A percentile compares a stretch with the other conserved stretches of the same genome.
phyloP scores from a whole-genome alignment of 2,113 vertebrate species.

The Pangasianodon hypophthalmus region DNA sequence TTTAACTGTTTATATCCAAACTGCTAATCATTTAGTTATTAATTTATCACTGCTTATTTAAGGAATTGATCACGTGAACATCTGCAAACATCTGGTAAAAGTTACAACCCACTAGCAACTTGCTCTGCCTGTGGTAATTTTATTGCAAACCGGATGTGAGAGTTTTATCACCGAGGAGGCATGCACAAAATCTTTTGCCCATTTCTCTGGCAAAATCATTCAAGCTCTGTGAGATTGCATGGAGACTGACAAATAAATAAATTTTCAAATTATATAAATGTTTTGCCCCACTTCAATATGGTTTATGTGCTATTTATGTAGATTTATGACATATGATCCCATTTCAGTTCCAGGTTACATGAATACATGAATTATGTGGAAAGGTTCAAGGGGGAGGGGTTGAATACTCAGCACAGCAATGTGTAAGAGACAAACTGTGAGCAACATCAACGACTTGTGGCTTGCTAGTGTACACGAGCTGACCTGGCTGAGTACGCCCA shows the following conservation, averaged over 20 bases:
- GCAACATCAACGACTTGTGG: background rate
- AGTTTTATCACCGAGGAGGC: background rate
- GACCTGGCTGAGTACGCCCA: conserved; percentile 83
- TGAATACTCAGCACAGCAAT: no score
- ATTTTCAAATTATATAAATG: background rate
- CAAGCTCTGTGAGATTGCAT: no score
- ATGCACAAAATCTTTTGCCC: background rate
- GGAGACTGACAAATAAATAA: background rate
- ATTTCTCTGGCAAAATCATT: background rate
- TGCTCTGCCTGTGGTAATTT: background rate
- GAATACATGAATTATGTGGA: no score
- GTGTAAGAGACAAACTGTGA: background rate
- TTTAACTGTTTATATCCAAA: background rate
- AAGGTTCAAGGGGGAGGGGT: no score
- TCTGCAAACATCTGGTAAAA: background rate
- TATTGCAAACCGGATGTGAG: background rate
- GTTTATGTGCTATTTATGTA: background rate
- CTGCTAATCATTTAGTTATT: background rate
- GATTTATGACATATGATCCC: background rate
- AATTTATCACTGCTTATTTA: background rate
- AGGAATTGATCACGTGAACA: background rate
- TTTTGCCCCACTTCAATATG: background rate
- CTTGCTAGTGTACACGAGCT: conserved; percentile 12
- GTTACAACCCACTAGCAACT: background rate
- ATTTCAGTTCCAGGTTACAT: no score